Evolutionary conservation across 1,140 invertebrate genomes (phyloP).

Genomic region (Zaprionus tsacasi): DNA sequence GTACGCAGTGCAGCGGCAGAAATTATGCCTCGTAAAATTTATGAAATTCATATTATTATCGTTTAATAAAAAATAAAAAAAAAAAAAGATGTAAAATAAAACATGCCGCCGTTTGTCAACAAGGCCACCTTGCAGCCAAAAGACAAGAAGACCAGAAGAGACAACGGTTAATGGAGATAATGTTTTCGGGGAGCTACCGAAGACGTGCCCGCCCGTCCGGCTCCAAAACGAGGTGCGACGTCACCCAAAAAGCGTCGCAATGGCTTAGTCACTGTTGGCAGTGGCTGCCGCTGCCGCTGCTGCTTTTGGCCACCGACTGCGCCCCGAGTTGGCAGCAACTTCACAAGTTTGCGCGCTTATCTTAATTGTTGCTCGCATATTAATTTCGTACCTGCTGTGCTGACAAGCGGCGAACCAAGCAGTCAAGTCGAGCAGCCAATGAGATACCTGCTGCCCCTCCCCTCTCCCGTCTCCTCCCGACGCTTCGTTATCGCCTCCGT

Average conservation of each 20-base stretch:
- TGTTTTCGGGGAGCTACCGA: conserved; percentile 53
- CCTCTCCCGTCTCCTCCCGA: neutral
- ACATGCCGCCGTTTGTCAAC: conserved; percentile 77
- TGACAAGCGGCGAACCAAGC: conserved; percentile 56
- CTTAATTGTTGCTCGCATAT: conserved; percentile 84
- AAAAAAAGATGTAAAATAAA: conserved; percentile 8
- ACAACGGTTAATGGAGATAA: conserved; percentile 56
- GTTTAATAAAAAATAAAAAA: conserved; percentile 21
- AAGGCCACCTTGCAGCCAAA: conserved; percentile 60
- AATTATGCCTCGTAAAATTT: conserved; percentile 54
- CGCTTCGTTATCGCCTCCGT: conserved; percentile 34
- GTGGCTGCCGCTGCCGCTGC: conserved; percentile 34
- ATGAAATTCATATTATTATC: conserved; percentile 77
- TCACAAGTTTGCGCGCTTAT: conserved; percentile 82
- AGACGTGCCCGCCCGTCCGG: conserved; percentile 2
- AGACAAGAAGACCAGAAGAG: neutral
- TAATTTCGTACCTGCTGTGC: conserved; percentile 83
- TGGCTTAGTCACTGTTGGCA: conserved; percentile 59
- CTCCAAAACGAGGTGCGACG: conserved; percentile 26
- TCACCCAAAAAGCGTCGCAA: conserved; percentile 30
- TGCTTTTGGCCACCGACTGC: conserved; percentile 66
- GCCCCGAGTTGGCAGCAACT: conserved; percentile 51
- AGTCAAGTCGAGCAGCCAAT: neutral
- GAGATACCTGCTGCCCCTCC: neutral
- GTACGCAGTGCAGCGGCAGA: conserved; percentile 10